Percentiles rank a stretch among this genome's conserved stretches.
These are phyloP conservation scores for Gadus macrocephalus DNA, from an alignment of 2,113 vertebrate species.

Conservation along the genomic window DNA sequence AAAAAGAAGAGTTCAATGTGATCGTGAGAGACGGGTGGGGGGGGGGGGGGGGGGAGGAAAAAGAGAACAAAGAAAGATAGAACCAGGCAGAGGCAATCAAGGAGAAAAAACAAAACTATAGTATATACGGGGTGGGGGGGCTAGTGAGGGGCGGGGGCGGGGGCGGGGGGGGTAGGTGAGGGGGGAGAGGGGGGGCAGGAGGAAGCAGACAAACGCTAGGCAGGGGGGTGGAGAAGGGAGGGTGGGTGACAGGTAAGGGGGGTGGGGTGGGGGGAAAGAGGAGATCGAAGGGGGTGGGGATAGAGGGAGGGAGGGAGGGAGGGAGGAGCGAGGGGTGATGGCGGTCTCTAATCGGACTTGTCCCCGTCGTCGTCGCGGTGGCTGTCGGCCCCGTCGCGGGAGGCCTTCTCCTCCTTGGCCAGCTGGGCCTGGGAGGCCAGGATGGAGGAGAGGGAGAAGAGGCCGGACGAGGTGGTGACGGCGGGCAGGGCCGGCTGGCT, in stretches of 20 bases:
- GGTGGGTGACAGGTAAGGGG: conserved; percentile 11
- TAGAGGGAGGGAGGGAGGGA: not conserved
- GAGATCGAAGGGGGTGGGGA: conserved; percentile 38
- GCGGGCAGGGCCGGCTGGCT: conserved; percentile 85
- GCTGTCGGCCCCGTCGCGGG: conserved; percentile 83
- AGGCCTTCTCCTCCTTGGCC: conserved; percentile 92
- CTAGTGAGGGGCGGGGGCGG: conserved; percentile 17
- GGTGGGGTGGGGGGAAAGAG: conserved; percentile 34
- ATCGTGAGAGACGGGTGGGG: not conserved
- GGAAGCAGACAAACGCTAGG: conserved; percentile 32
- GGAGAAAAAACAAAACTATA: conserved; percentile 12
- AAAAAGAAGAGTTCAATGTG: not conserved
- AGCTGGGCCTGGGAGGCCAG: conserved; percentile 94
- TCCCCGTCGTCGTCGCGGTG: conserved; percentile 92
- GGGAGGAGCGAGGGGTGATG: not conserved
- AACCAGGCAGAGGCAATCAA: not conserved
- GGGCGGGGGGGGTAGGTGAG: conserved; percentile 19
- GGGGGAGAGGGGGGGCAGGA: conserved; percentile 5
- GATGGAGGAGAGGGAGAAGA: conserved; percentile 90
- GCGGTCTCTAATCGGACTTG: conserved; percentile 84
- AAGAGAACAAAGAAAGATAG: conserved; percentile 9
- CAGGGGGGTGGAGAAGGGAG: conserved; percentile 26
- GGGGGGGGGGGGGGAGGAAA: too few species aligned
- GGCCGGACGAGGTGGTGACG: conserved; percentile 86
- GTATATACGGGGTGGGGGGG: conserved; percentile 19